phyloP scores from a whole-genome alignment of 2,113 vertebrate genomes.

The human (Homo sapiens) region DNA sequence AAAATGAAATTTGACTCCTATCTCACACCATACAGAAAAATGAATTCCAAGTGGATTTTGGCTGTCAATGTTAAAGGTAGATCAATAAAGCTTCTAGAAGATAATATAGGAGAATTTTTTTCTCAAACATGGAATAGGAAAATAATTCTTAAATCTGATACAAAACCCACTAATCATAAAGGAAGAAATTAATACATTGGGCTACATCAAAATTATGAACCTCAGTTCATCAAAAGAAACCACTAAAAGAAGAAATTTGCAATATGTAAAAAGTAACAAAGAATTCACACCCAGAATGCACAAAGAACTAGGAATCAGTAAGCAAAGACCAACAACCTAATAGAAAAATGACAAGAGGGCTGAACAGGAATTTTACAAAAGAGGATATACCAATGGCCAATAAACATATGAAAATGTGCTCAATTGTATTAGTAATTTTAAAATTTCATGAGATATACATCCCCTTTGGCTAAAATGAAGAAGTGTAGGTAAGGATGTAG shows the following conservation, averaged over 20 bases:
- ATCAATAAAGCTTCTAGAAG: not conserved
- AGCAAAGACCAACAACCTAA: not conserved
- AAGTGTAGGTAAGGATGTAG: not conserved
- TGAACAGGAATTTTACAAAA: not conserved
- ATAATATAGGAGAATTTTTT: not conserved
- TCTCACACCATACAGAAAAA: not conserved
- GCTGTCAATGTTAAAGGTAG: not conserved
- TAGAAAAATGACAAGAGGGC: not conserved
- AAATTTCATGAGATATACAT: not conserved
- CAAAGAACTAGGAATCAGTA: not conserved
- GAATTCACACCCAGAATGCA: not conserved
- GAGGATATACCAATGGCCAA: not conserved
- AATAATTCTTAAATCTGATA: not conserved
- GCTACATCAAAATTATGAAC: not conserved
- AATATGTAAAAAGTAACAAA: not conserved
- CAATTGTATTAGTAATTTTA: not conserved
- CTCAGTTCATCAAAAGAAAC: slow-evolving; percentile 3
- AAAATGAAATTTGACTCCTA: not conserved
- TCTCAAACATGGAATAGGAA: not conserved
- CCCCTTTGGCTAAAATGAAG: not conserved
- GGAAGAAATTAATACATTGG: not conserved
- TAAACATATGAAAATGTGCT: not conserved
- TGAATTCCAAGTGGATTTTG: not conserved
- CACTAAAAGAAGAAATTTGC: not conserved
- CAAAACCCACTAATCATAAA: not conserved